These are phyloP conservation scores for Galleria mellonella DNA, from an alignment of 1,140 invertebrate species.

Conservation along the genomic window DNA sequence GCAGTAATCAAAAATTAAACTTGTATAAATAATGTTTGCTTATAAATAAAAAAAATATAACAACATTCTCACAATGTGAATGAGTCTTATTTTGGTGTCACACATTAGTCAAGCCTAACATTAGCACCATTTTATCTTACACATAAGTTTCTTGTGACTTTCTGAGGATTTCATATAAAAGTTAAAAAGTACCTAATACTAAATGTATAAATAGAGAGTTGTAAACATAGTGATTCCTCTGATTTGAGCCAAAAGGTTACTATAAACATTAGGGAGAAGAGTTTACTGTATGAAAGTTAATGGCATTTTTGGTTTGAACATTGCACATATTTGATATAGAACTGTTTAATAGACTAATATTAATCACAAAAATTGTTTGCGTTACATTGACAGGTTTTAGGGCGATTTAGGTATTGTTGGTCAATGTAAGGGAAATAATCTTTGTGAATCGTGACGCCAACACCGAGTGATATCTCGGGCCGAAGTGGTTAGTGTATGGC, in stretches of 20 bases:
- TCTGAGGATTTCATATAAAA: constrained; percentile 69
- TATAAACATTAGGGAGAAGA: constrained; percentile 39
- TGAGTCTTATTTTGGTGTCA: constrained; percentile 71
- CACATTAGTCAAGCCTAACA: constrained; percentile 70
- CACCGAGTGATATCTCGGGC: constrained; percentile 15
- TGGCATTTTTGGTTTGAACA: constrained; percentile 72
- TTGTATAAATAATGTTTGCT: constrained; percentile 70
- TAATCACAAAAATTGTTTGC: constrained; percentile 54
- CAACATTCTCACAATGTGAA: constrained; percentile 65
- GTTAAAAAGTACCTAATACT: constrained; percentile 71
- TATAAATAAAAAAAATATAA: constrained; percentile 68
- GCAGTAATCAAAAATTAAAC: constrained; percentile 63
- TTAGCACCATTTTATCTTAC: constrained; percentile 72
- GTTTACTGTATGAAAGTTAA: constrained; percentile 58
- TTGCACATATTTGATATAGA: constrained; percentile 68
- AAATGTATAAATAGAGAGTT: constrained; percentile 69
- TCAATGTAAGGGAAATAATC: constrained; percentile 57
- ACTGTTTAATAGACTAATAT: constrained; percentile 46
- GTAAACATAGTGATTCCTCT: constrained; percentile 59
- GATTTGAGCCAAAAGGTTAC: constrained; percentile 69
- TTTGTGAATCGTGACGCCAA: constrained; percentile 35
- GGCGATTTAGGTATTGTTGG: constrained; percentile 27
- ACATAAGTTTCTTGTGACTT: constrained; percentile 71
- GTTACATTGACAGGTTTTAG: constrained; percentile 48
- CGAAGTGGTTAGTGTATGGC: constrained; percentile 7